Evolutionary conservation across 2,797 vertebrate species (phyloP).

Genomic region (Oreochromis mossambicus): DNA sequence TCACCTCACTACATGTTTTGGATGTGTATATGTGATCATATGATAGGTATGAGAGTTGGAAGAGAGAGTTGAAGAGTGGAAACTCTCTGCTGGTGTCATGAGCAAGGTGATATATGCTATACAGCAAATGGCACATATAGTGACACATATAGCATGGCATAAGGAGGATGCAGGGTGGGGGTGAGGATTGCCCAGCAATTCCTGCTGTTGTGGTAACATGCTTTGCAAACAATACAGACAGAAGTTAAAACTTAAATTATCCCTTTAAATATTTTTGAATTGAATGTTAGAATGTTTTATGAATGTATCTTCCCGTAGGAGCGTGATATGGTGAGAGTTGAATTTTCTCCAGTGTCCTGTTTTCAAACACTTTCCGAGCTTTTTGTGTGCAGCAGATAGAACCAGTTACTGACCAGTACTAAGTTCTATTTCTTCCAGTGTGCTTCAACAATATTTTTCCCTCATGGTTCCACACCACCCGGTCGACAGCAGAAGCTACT

Average conservation of each 20-base stretch:
- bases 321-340: not conserved
- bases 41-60: conserved; percentile 26
- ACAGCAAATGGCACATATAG: conserved; percentile 29
- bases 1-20: not conserved
- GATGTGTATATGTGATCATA: conserved; percentile 21
- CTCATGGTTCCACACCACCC: not conserved
- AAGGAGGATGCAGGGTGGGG: not conserved
- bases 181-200: not conserved
- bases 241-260: not conserved
- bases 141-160: conserved; percentile 34
- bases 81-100: conserved; percentile 36
- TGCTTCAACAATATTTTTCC: conserved; percentile 9
- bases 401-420: not conserved
- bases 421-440: not conserved
- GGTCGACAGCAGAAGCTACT: conserved; percentile 9
- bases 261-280: not conserved
- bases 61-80: conserved; percentile 6
- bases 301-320: not conserved
- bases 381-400: not conserved
- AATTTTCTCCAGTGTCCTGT: not conserved
- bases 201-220: not conserved
- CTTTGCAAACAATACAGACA: not conserved
- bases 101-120: not conserved
- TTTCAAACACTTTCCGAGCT: not conserved
- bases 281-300: not conserved